Conservation (phyloP, 1,140 invertebrate genomes). For the Drosophila fuyamai region DNA sequence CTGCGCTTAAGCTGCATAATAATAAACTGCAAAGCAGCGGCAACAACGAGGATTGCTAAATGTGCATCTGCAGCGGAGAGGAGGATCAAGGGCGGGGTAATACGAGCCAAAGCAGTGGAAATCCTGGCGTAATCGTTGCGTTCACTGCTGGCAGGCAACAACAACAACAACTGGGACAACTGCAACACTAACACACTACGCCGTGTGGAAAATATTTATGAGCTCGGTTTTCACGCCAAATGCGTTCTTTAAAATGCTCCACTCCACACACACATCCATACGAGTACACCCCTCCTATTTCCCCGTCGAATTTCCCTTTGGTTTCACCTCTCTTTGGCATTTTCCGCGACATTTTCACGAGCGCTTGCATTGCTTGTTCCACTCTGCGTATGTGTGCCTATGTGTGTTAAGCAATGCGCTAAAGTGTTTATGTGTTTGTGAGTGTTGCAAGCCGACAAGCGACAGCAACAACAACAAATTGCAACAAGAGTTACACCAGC, state of each 20-base stretch:
- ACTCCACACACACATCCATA: slow-evolving; percentile 1
- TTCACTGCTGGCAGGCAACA: slow-evolving; percentile 53
- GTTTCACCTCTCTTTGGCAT: slow-evolving; percentile 27
- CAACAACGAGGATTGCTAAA: slow-evolving; percentile 45
- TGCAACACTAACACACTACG: slow-evolving; percentile 45
- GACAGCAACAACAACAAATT: slow-evolving; percentile 3
- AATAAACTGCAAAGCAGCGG: slow-evolving; percentile 45
- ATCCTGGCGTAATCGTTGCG: slow-evolving; percentile 75
- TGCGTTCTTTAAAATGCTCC: slow-evolving; percentile 65
- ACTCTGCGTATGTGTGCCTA: slow-evolving; percentile 20
- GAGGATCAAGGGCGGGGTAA: slow-evolving; percentile 4
- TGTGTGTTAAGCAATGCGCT: slow-evolving; percentile 69
- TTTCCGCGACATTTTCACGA: slow-evolving; percentile 58
- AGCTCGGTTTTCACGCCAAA: slow-evolving; percentile 75
- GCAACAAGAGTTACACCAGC: slow-evolving; percentile 10
- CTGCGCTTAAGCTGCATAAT: slow-evolving; percentile 53
- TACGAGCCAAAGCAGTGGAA: slow-evolving; percentile 65
- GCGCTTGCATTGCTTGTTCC: slow-evolving; percentile 50
- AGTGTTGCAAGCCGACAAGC: slow-evolving; percentile 27
- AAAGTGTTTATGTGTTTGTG: slow-evolving; percentile 70
- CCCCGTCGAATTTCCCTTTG: slow-evolving; percentile 6
- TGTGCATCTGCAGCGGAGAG: slow-evolving; percentile 30
- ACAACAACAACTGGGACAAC: slow-evolving; percentile 27
- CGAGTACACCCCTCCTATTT: not conserved
- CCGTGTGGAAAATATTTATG: slow-evolving; percentile 81